Base-by-base conservation (phyloP, 1,140 invertebrate species). In the Microvelia longipes region DNA sequence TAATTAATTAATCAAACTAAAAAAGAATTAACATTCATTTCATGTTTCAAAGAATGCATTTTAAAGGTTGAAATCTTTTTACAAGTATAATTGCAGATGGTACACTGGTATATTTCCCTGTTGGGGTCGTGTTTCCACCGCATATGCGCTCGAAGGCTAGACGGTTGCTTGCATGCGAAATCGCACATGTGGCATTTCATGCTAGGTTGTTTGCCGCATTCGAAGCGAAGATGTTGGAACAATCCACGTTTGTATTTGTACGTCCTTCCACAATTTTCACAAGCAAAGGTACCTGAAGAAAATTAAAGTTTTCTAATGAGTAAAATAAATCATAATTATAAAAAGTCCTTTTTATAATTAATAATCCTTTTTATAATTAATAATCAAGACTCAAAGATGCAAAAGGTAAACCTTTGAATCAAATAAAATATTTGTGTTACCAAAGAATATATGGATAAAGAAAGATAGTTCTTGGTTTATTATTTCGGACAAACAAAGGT, bases 181-280 rank as follows among this genome's bases (percentile, higher is more conserved):
- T 15, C 15, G 62, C 62, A 64, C 15, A 24, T 2, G 62, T 15
- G 11, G 62, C 62, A 64, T 15, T 15, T 2, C 62, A 64, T 2
- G 2, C 5, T 24, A 11, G 15, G 2, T 26, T 64, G 5, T 26
- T 64, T 64, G 15, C 62, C 62, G 62, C 62, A 64, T 15, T 64
- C 15, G 67, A 73, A 75, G 60, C 71, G 71, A 5, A 68, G 26
- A 67, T 76, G 75, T 24, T 69, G 35, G 25, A 65, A 68, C 13
- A 76, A 66, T 28, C 65, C 67, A 29, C 28, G 63, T 15, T 69
- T 70, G 69, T 71, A 71, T 35, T 68, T 71, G 66, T 74, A 74
- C 28, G n/a, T 67, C 69, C 68, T 68, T 15, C 63, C 30, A 69
- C 71, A 75, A 28, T 63, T 29, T 24, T 64, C 29, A 30, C 70